A percentile compares a stretch with the other conserved stretches of the same genome.
These are phyloP conservation scores for Takifugu ocellatus DNA, from an alignment of 2,797 vertebrate species.

Conservation along the genomic window DNA sequence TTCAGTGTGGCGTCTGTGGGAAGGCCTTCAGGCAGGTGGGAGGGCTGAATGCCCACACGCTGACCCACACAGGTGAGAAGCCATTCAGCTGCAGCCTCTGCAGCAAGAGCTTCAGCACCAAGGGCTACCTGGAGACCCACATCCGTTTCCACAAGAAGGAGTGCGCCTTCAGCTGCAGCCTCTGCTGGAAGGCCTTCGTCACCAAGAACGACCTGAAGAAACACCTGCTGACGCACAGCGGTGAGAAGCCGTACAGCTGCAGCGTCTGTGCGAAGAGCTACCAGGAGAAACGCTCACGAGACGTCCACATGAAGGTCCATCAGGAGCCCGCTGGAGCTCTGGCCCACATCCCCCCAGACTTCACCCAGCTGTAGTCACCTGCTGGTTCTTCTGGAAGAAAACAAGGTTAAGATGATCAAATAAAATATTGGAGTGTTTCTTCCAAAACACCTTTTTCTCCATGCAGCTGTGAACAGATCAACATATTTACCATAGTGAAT, in stretches of 20 bases:
- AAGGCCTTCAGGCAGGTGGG: slow-evolving; percentile 50
- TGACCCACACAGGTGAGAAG: slow-evolving; percentile 53
- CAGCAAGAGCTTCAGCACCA: slow-evolving; percentile 52
- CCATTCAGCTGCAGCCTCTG: slow-evolving; percentile 53
- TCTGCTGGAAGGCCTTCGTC: slow-evolving; percentile 59
- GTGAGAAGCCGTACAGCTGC: slow-evolving; percentile 66
- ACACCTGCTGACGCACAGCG: slow-evolving; percentile 64
- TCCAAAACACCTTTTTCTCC: no score
- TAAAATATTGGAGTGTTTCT: no score
- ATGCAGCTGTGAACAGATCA: no score
- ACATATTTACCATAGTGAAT: no score
- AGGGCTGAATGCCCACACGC: slow-evolving; percentile 37
- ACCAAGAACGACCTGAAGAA: slow-evolving; percentile 66
- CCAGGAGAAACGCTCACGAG: slow-evolving; percentile 63
- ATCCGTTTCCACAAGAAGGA: slow-evolving; percentile 53
- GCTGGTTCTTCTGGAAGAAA: no score
- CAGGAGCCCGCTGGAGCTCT: slow-evolving; percentile 22
- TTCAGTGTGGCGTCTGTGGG: slow-evolving; percentile 41
- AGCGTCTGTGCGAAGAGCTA: slow-evolving; percentile 51
- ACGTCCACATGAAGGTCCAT: slow-evolving; percentile 63
- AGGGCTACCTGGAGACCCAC: slow-evolving; percentile 53
- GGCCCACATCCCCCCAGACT: slow-evolving; percentile 9
- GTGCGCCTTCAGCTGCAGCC: slow-evolving; percentile 27
- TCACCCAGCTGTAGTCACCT: slow-evolving; percentile 31
- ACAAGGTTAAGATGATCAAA: no score